These are phyloP conservation scores for Neodiprion fabricii DNA, from an alignment of 1,140 invertebrate species.

Conservation along the genomic window DNA sequence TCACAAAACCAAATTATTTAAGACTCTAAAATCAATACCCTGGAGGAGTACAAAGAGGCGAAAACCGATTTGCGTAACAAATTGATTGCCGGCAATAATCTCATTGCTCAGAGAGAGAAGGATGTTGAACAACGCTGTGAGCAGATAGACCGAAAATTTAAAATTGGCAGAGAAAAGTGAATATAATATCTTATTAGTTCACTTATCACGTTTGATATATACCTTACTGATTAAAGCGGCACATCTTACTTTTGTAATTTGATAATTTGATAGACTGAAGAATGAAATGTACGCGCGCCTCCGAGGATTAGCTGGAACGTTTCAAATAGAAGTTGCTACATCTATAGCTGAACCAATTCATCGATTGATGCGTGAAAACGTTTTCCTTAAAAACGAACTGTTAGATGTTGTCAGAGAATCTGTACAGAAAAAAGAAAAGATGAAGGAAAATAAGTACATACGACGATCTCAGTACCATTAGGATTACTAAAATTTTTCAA, in stretches of 20 bases:
- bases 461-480: slow-evolving; percentile 25
- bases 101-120: slow-evolving; percentile 32
- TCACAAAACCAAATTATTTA: slow-evolving; percentile 15
- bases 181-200: slow-evolving; percentile 1
- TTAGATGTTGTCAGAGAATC: slow-evolving; percentile 1
- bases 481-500: background rate
- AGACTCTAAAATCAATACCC: slow-evolving; percentile 45
- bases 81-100: slow-evolving; percentile 27
- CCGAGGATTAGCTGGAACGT: slow-evolving; percentile 36
- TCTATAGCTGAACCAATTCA: slow-evolving; percentile 33
- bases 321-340: slow-evolving; percentile 37
- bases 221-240: background rate
- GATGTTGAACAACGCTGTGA: slow-evolving; percentile 28
- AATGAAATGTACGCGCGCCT: slow-evolving; percentile 43
- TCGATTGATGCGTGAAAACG: slow-evolving; percentile 48
- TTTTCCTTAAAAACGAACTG: slow-evolving; percentile 32
- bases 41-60: slow-evolving; percentile 47
- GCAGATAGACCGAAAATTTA: slow-evolving; percentile 36
- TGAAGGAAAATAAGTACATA: slow-evolving; percentile 18
- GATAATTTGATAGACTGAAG: slow-evolving; percentile 39
- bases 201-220: background rate
- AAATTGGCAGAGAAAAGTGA: slow-evolving; percentile 46
- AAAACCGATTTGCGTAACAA: slow-evolving; percentile 35
- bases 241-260: slow-evolving; percentile 11
- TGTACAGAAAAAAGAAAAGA: slow-evolving; percentile 3